Evolutionary conservation across 2,113 vertebrate species (phyloP), one percentile per base, ranked within the genome.

Genomic region (Amblyopsis rosae): DNA sequence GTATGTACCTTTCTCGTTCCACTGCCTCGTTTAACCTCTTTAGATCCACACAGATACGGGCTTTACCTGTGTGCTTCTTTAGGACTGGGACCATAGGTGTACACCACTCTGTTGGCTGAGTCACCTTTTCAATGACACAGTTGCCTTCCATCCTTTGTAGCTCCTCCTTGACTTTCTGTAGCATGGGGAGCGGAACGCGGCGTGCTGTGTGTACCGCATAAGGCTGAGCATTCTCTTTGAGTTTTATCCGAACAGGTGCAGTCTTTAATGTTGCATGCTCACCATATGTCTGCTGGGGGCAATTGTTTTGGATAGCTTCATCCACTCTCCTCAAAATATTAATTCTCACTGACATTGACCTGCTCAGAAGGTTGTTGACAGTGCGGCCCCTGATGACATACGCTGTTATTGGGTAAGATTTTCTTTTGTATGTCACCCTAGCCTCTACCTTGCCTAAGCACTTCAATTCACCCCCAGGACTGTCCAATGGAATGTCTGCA

Each of bases 331-430:
- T 49, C 47, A 49, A 1, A 7, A 49, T 1, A 19, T 19, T 19
- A 1, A 19, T 19, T 49, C 12, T 49, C 48, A 49, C 8, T 10
- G 48, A 49, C 45, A 47, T 11, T 16, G 48, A 3, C 41, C 59
- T 41, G 13, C 68, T 61, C 19, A 69, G 67, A 33, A 61, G 58
- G 33, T 61, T 60, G 58, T 32, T 60, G 8, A 69, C 67, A 49
- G 48, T 49, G 60, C 33, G 51, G 15, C 51, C 69, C n/a, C 53
- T 41, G 26, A 62, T 57, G 9, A 63, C 69, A 65, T 64, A 65
- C 15, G 3, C 51, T 48, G 51, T 65, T 60, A 72, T 32, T 64
- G 69, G 33, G 16, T 72, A 51, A 7, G 69, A 56, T 19, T 64
- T 16, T 47, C 60, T 61, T 64, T 64, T 64, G 9, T 64, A 64